These are phyloP conservation scores for Luidia sarsii DNA, from an alignment of 53 echinoderm and acorn worm species.

Conservation along the genomic window DNA sequence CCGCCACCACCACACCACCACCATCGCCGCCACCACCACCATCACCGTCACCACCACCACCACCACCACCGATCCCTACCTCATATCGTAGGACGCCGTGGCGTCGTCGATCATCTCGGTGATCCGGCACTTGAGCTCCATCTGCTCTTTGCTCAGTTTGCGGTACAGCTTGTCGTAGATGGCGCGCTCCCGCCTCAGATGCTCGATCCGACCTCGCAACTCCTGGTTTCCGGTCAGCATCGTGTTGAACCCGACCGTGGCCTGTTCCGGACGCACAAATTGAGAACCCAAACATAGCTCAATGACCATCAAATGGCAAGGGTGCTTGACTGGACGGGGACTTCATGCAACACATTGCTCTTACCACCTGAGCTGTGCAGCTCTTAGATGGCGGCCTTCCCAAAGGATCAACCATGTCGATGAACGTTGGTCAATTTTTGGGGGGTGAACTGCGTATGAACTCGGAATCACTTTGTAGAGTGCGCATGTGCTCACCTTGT, in stretches of 20 bases:
- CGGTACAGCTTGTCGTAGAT: slow-evolving; percentile 79
- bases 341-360: no score
- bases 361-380: no score
- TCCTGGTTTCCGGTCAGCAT: slow-evolving; percentile 82
- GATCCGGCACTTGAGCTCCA: slow-evolving; percentile 75
- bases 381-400: no score
- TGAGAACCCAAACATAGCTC: no score
- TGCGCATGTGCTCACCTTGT: slow-evolving; percentile 80
- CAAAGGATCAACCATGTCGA: no score
- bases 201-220: slow-evolving; percentile 73
- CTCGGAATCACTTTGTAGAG: no score
- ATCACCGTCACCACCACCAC: background rate
- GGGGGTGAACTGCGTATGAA: no score
- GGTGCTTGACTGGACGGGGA: no score
- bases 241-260: slow-evolving; percentile 80
- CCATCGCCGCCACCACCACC: background rate
- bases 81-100: slow-evolving; percentile 82
- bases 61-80: background rate
- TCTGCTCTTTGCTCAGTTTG: slow-evolving; percentile 78
- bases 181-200: slow-evolving; percentile 77
- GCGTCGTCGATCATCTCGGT: slow-evolving; percentile 81
- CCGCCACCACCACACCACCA: slow-evolving; percentile 13
- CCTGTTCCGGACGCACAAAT: slow-evolving; percentile 32
- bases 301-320: no score
- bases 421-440: no score